Percentiles rank a stretch among this genome's conserved stretches.
Conservation (phyloP, 2,113 vertebrate genomes). For the Sinosuthora webbiana region DNA sequence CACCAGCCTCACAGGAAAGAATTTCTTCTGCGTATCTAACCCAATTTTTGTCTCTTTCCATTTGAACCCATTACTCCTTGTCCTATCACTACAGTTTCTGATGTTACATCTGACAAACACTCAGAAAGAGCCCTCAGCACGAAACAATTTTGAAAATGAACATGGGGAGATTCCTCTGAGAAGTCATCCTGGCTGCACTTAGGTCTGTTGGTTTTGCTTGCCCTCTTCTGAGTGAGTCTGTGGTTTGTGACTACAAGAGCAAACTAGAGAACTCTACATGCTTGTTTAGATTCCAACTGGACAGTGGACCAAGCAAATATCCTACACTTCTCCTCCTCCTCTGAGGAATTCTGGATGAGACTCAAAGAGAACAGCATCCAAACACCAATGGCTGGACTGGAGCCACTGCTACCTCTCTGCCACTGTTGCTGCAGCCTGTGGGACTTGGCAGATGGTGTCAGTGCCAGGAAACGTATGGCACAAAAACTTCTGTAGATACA, state of each 20-base stretch:
- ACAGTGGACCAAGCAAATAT: neutral
- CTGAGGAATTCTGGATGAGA: neutral
- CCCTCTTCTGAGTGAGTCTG: neutral
- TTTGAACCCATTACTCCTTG: neutral
- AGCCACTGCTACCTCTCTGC: neutral
- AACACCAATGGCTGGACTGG: neutral
- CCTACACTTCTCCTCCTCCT: neutral
- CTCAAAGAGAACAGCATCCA: neutral
- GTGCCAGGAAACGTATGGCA: neutral
- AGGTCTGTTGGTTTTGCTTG: neutral
- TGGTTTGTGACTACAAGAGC: neutral
- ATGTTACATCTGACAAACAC: neutral
- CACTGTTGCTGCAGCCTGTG: neutral
- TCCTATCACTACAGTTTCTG: neutral
- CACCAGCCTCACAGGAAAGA: neutral
- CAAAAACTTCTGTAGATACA: neutral
- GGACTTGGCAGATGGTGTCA: neutral
- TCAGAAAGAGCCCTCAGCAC: neutral
- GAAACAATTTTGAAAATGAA: neutral
- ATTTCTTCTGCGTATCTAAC: neutral
- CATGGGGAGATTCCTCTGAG: neutral
- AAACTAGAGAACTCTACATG: neutral
- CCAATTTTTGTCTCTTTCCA: neutral
- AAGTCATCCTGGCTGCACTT: neutral
- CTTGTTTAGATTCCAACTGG: neutral